Evolutionary conservation across 2,797 vertebrate genomes (phyloP).

Genomic region (Oryzias sinensis): DNA sequence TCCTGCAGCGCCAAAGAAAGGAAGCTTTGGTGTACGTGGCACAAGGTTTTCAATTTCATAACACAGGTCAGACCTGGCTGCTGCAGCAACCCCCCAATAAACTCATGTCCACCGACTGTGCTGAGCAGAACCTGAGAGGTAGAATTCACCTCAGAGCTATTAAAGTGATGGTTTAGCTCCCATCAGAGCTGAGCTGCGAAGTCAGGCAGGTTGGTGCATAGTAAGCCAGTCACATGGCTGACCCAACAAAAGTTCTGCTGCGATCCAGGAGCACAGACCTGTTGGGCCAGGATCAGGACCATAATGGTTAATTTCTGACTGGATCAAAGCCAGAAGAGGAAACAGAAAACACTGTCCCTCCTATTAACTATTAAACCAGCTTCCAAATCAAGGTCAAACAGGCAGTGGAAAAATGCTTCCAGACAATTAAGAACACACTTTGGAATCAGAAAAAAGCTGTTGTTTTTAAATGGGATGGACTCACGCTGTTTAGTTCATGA

Average conservation of each 20-base stretch:
- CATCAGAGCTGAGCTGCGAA: slow-evolving; percentile 11
- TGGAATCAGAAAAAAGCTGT: no score
- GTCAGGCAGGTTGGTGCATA: slow-evolving; percentile 3
- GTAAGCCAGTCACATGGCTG: background rate
- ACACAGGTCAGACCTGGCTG: no score
- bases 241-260: no score
- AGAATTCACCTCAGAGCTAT: slow-evolving; percentile 41
- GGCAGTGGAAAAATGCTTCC: background rate
- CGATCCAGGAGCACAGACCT: background rate
- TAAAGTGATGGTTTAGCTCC: slow-evolving; percentile 41
- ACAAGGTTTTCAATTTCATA: no score
- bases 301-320: background rate
- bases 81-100: slow-evolving; percentile 22
- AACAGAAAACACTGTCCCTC: background rate
- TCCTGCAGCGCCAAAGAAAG: background rate
- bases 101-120: slow-evolving; percentile 24
- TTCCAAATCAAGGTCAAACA: no score
- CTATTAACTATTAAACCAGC: no score
- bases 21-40: no score
- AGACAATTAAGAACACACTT: no score
- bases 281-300: background rate
- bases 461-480: no score
- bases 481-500: background rate
- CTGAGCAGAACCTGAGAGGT: slow-evolving; percentile 25
- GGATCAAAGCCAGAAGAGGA: slow-evolving; percentile 1